phyloP scores from a whole-genome alignment of 2,113 vertebrate genomes.

The Zapus hudsonius region DNA sequence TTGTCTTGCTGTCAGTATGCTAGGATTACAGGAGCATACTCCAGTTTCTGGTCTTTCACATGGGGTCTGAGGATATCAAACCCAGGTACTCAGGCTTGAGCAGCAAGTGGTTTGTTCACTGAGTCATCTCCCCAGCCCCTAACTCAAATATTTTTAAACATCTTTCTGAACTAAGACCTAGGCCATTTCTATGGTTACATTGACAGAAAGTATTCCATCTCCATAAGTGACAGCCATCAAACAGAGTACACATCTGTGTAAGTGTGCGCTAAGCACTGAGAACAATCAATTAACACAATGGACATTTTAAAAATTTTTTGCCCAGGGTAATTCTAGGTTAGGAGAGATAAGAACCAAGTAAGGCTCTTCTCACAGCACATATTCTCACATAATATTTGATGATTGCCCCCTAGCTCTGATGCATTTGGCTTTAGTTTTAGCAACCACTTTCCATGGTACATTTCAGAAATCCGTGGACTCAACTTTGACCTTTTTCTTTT shows the following conservation, averaged over 20 bases:
- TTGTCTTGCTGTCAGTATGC: too few species aligned
- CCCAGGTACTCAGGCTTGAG: too few species aligned
- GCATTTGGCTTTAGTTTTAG: not conserved
- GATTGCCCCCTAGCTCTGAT: not conserved
- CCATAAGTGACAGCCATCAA: not conserved
- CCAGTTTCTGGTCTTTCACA: too few species aligned
- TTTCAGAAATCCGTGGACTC: not conserved
- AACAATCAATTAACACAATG: not conserved
- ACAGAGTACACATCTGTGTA: not conserved
- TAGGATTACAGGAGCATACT: too few species aligned
- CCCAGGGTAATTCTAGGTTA: not conserved
- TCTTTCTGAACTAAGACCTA: not conserved
- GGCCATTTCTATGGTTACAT: not conserved
- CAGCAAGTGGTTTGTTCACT: too few species aligned
- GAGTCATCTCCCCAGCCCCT: not conserved
- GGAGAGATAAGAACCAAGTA: not conserved
- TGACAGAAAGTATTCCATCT: not conserved
- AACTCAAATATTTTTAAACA: not conserved
- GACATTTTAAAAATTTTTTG: not conserved
- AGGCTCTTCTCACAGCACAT: not conserved
- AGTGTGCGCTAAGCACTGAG: not conserved
- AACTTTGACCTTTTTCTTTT: not conserved
- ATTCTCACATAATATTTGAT: not conserved
- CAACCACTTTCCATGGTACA: not conserved
- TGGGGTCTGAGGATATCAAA: too few species aligned